Evolutionary conservation across 2,797 vertebrate genomes (phyloP), one percentile per base, ranked within the genome.

Genomic region (Pangasius djambal): DNA sequence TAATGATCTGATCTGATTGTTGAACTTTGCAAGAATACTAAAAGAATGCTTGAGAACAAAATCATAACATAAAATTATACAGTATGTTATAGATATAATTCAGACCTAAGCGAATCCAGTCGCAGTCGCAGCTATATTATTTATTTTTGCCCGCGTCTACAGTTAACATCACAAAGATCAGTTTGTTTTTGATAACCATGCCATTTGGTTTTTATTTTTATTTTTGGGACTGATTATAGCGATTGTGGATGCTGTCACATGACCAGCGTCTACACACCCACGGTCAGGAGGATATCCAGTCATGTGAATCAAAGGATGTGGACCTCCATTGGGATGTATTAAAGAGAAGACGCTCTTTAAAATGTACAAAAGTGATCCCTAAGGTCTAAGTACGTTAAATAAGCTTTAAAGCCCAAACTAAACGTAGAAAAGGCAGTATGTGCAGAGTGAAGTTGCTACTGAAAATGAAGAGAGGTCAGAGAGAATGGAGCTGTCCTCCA

Each of bases 401-500:
- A 72, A 40, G 16, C 44, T 52, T 55, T 55, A 7, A n/a, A 50
- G 22, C n/a, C 16, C 18, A 34, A 34, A 78, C 13, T 16, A 6
- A 15, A 52, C 2, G 75, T 6, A 81, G 8, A 31, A 37, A 77
- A 77, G 16, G 37, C 37, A 75, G 40, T 12, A 48, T 48, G 48
- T 31, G 15, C 28, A 52, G 74, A 25, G 31, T 6, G 52, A 37
- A 59, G 78, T 2, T 59, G 52, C 5, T 15, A 15, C 40, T 40
- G 70, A 34, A 83, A 83, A 48, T 2, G 6, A 22, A 20, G 44
- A 55, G 48, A 82, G 85, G 20, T 81, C 10, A 61, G 74, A 70
- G 34, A 16, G 59, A 83, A 50, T 37, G 28, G 72, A 77, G 31
- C 34, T 20, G 94, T 94, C 95, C 94, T 94, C 95, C 95, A 95